A percentile compares a stretch with the other conserved stretches of the same genome.
phyloP scores from a whole-genome alignment of 2,888 invertebrate genomes.

The Meiosimyza decipiens region DNA sequence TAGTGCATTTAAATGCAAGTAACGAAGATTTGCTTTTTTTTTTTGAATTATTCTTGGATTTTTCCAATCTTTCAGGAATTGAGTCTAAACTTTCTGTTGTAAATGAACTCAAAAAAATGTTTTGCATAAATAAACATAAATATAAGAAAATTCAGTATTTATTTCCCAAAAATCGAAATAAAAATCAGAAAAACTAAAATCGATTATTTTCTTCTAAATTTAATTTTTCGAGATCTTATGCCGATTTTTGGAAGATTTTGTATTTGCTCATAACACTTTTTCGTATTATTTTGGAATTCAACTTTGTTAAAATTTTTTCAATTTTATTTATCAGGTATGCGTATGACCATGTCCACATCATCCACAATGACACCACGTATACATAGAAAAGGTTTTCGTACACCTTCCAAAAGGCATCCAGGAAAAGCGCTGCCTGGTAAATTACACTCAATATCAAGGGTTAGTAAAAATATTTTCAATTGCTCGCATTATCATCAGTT shows the following conservation, averaged over 20 bases:
- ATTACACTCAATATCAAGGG: conserved; percentile 68
- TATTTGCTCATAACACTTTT: background rate
- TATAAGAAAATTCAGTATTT: background rate
- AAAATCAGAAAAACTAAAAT: background rate
- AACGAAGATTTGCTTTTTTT: too few species aligned
- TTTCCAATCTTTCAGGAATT: too few species aligned
- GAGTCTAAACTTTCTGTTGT: too few species aligned
- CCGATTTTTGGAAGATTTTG: too few species aligned
- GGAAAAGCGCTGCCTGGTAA: conserved; percentile 67
- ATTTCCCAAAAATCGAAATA: background rate
- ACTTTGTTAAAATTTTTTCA: conserved; percentile 22
- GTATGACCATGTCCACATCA: conserved; percentile 80
- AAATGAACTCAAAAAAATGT: too few species aligned
- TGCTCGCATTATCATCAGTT: background rate
- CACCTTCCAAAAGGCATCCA: conserved; percentile 73
- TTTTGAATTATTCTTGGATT: too few species aligned
- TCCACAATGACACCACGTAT: conserved; percentile 75
- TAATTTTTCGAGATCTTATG: too few species aligned
- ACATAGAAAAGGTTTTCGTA: conserved; percentile 76
- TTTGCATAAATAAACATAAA: background rate
- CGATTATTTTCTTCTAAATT: too few species aligned
- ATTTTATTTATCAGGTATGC: conserved; percentile 70
- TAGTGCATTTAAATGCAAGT: too few species aligned
- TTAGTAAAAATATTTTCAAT: conserved; percentile 47
- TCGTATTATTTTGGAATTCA: conserved; percentile 13